phyloP scores from a whole-genome alignment of 2,888 invertebrate species.

The Epirrhoe tristata region DNA sequence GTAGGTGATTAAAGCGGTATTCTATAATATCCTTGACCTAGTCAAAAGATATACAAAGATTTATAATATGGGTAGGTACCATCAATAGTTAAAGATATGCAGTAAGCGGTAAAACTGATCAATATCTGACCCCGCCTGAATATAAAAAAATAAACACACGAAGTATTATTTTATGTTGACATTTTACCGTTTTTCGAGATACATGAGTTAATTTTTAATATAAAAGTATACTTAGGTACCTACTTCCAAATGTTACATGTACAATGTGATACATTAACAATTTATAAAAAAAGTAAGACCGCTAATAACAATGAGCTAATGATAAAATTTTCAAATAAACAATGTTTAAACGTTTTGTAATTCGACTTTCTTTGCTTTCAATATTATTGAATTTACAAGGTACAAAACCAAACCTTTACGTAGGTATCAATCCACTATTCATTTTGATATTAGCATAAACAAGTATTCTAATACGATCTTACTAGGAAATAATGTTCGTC shows the following conservation, averaged over 20 bases:
- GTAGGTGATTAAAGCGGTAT: conserved; percentile 6
- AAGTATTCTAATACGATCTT: conserved; percentile 1
- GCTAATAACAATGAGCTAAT: too few relatives aligned
- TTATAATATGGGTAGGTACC: not conserved
- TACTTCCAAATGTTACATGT: too few relatives aligned
- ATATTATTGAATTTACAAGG: not conserved
- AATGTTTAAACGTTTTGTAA: too few relatives aligned
- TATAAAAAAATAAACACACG: conserved; percentile 19
- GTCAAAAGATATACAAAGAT: not conserved
- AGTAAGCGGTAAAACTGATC: conserved; percentile 40
- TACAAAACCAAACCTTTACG: not conserved
- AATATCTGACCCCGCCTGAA: conserved; percentile 40
- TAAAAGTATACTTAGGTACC: too few relatives aligned
- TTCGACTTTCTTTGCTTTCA: too few relatives aligned
- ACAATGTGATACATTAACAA: too few relatives aligned
- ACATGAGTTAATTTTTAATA: too few relatives aligned
- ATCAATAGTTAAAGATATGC: not conserved
- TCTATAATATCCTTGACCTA: conserved; percentile 3
- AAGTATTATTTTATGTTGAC: too few relatives aligned
- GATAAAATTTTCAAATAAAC: too few relatives aligned
- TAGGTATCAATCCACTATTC: not conserved
- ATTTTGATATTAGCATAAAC: conserved; percentile 2
- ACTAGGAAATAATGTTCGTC: conserved; percentile 30
- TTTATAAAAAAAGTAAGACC: too few relatives aligned
- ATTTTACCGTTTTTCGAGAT: too few relatives aligned